A percentile compares a stretch with the other conserved stretches of the same genome.
phyloP scores from a whole-genome alignment of 1,140 invertebrate genomes.

The Aplysia californica region DNA sequence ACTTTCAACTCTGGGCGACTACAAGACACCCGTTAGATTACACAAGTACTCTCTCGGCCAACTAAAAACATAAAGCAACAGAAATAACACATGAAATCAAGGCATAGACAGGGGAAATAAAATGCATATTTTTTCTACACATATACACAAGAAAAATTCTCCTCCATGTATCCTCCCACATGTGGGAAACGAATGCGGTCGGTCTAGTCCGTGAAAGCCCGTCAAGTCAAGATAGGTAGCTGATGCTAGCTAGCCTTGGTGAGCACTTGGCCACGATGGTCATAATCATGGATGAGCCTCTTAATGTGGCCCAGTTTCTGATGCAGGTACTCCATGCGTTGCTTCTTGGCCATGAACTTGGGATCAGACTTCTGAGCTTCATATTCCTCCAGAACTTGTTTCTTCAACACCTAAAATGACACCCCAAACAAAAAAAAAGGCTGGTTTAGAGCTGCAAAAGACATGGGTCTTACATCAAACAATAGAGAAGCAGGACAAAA shows the following conservation, averaged over 20 bases:
- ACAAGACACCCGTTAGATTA: too few relatives aligned
- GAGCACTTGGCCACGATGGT: slow-evolving; percentile 61
- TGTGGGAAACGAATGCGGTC: too few relatives aligned
- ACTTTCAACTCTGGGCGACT: too few relatives aligned
- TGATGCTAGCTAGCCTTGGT: slow-evolving; percentile 28
- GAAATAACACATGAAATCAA: too few relatives aligned
- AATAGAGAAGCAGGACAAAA: background rate
- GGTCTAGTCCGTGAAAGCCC: too few relatives aligned
- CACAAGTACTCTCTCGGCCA: too few relatives aligned
- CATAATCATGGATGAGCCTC: slow-evolving; percentile 84
- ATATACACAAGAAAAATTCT: too few relatives aligned
- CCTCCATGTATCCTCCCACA: too few relatives aligned
- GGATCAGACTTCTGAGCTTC: slow-evolving; percentile 80
- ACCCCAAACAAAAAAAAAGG: slow-evolving; percentile 29
- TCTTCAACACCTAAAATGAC: slow-evolving; percentile 76
- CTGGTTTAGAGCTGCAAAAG: background rate
- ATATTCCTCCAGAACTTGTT: slow-evolving; percentile 86
- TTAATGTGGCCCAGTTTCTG: slow-evolving; percentile 92
- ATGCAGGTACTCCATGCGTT: slow-evolving; percentile 86
- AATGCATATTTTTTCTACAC: too few relatives aligned
- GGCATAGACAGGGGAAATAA: too few relatives aligned
- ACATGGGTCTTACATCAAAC: background rate
- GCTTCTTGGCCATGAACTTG: slow-evolving; percentile 78
- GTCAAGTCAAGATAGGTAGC: too few relatives aligned
- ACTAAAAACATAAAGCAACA: too few relatives aligned